phyloP scores from a whole-genome alignment of 2,888 invertebrate species.

The Orchesellides sinensis region DNA sequence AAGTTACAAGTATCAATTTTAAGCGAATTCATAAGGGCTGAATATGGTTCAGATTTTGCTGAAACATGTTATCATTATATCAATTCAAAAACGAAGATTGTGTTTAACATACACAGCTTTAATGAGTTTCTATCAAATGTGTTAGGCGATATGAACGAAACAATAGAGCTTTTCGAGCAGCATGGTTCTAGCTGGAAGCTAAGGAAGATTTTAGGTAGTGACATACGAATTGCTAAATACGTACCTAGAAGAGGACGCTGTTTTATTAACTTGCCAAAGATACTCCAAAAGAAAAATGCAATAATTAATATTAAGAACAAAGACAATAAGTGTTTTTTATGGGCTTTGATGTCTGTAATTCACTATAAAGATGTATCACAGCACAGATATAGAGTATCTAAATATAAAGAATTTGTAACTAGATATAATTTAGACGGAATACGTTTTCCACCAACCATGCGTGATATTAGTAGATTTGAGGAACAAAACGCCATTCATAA shows the following conservation, averaged over 20 bases:
- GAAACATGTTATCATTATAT: conserved; percentile 33
- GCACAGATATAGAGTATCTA: background rate
- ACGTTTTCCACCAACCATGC: background rate
- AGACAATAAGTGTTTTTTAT: conserved; percentile 34
- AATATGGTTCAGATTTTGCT: background rate
- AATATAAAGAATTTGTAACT: conserved; percentile 10
- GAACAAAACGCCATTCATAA: background rate
- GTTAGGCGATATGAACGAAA: background rate
- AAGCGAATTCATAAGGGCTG: conserved; percentile 23
- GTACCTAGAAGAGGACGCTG: conserved; percentile 8
- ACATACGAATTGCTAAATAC: conserved; percentile 33
- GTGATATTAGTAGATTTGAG: conserved; percentile 22
- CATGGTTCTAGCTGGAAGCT: conserved; percentile 40
- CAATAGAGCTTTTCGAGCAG: conserved; percentile 32
- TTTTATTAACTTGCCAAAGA: background rate
- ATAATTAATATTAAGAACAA: conserved; percentile 28
- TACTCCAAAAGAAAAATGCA: background rate
- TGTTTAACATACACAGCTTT: background rate
- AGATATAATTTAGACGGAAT: conserved; percentile 19
- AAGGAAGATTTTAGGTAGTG: background rate
- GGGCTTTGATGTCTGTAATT: conserved; percentile 21
- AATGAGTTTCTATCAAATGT: background rate
- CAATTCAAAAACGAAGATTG: conserved; percentile 1
- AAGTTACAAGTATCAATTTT: conserved; percentile 28
- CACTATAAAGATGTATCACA: conserved; percentile 24